phyloP scores from a whole-genome alignment of 2,797 vertebrate species.

The Natrix natrix region DNA sequence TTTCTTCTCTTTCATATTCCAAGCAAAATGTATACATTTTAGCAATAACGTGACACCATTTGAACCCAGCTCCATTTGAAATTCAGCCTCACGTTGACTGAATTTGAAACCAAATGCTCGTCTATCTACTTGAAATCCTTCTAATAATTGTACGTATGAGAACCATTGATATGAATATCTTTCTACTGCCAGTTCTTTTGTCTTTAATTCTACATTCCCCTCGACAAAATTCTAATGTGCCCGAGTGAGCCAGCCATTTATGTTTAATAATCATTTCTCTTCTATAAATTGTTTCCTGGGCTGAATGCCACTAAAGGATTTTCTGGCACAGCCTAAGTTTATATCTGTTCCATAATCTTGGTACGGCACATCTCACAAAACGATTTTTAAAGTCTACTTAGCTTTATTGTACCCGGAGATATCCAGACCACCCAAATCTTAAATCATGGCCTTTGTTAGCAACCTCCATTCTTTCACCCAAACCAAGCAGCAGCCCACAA shows the following conservation, averaged over 20 bases:
- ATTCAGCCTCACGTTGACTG: neutral
- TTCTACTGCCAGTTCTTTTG: neutral
- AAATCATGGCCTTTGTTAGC: neutral
- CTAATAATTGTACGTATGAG: neutral
- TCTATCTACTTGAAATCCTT: neutral
- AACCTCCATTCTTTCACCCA: neutral
- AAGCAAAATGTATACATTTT: neutral
- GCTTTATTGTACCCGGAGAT: neutral
- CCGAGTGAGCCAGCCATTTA: neutral
- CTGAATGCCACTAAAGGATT: neutral
- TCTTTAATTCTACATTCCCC: neutral
- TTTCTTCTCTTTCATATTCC: neutral
- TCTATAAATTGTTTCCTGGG: neutral
- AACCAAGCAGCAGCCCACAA: neutral
- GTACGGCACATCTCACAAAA: neutral
- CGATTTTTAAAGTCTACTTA: neutral
- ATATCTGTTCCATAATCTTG: neutral
- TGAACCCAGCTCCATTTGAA: neutral
- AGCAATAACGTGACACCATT: neutral
- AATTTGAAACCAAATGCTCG: neutral
- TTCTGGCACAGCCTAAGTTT: neutral
- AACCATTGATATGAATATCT: neutral
- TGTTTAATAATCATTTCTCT: neutral
- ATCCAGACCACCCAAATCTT: neutral
- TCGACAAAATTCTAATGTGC: neutral